Evolutionary conservation across 2,888 invertebrate genomes (phyloP).

Genomic region (Calliphora vomitoria): DNA sequence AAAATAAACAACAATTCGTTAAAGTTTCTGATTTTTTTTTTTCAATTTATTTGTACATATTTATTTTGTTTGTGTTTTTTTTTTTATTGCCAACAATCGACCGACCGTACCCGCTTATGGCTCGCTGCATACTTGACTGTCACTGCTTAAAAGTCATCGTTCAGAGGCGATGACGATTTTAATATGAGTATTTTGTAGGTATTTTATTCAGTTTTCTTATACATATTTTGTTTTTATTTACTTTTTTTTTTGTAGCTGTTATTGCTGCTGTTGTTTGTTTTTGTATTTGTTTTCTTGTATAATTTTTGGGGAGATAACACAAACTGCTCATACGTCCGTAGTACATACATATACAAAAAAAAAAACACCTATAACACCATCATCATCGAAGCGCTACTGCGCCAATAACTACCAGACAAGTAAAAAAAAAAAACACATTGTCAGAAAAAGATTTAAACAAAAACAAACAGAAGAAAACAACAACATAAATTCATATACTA

Average conservation of each 20-base stretch:
- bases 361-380: constrained; percentile 25
- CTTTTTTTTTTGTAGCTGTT: constrained; percentile 27
- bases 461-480: constrained; percentile 22
- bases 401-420: constrained; percentile 6
- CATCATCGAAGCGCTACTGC: constrained; percentile 52
- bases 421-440: constrained; percentile 8
- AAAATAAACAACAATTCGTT: constrained; percentile 40
- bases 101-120: constrained; percentile 73
- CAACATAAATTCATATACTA: constrained; percentile 32
- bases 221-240: constrained; percentile 43
- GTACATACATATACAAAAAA: constrained; percentile 1
- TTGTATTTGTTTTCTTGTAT: constrained; percentile 43
- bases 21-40: constrained; percentile 43
- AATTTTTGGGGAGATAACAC: constrained; percentile 57
- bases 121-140: constrained; percentile 72
- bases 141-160: constrained; percentile 73
- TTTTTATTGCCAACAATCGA: constrained; percentile 55
- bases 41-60: constrained; percentile 34
- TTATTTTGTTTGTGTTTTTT: constrained; percentile 10
- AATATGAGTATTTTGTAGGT: constrained; percentile 69
- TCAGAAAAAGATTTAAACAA: constrained; percentile 3
- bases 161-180: constrained; percentile 73
- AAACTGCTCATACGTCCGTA: constrained; percentile 35
- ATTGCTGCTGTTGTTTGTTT: constrained; percentile 10
- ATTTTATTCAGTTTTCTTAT: constrained; percentile 50